Evolutionary conservation across 2,113 vertebrate species (phyloP), one percentile per base, ranked within the genome.

Genomic region (Panthera tigris): DNA sequence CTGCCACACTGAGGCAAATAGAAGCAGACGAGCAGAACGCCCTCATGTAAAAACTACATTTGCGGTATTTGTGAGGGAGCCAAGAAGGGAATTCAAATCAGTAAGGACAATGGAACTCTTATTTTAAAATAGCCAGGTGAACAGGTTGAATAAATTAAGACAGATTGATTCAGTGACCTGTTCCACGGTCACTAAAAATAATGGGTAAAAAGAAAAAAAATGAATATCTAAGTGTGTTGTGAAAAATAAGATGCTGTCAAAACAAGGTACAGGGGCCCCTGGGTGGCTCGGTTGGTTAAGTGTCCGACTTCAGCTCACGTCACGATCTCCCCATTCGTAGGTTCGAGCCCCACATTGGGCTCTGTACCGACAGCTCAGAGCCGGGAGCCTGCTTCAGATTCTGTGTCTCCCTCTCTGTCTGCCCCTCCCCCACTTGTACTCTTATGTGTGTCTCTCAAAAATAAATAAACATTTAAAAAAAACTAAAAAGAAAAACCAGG

Each of bases 1-100:
- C 89, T 1, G 5, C 16, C 5, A 1, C 3, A 2, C 25, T 11
- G 33, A 3, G 69, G 65, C 41, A 8, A 15, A 3, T 15, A 5
- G 4, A 21, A 31, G 61, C 6, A n/a, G 41, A 21, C 29, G 5
- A 18, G 11, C 19, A 21, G 55, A n/a, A 57, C 50, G 18, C 14
- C 83, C 66, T 41, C 65, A 21, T 27, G 9, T 74, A 57, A 71
- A 55, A 89, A 41, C 61, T 74, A 11, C 21, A 1, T 41, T 33
- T n/a, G 14, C 29, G 15, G 8, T 29, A 33, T 2, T 50, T 66
- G 33, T 31, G 78, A 80, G 33, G 52, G 39, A 66, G n/a, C 21
- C 29, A 69, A 55, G 25, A 66, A 41, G 11, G 52, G 1, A 65
- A 23, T 57, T 71, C 74, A 87, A 12, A 48, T 71, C 81, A 73